phyloP scores from a whole-genome alignment of 2,888 invertebrate genomes.

The Phortica magna region DNA sequence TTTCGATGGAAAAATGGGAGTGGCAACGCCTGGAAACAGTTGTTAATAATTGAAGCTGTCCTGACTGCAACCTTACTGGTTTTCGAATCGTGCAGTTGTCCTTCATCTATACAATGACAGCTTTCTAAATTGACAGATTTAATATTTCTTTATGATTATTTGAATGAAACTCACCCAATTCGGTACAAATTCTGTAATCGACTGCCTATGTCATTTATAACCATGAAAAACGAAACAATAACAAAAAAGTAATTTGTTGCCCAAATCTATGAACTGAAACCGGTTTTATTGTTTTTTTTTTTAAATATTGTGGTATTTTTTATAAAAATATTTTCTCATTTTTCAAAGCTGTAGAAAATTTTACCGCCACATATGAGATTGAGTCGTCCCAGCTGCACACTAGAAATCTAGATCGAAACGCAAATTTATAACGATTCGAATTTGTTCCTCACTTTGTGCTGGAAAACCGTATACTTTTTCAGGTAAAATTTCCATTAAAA shows the following conservation, averaged over 20 bases:
- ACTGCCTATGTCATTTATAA: not conserved
- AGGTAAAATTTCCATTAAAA: slow-evolving; percentile 29
- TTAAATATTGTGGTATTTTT: slow-evolving; percentile 22
- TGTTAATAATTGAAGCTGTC: too few relatives aligned
- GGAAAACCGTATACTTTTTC: slow-evolving; percentile 1
- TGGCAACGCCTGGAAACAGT: too few relatives aligned
- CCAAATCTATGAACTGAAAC: not conserved
- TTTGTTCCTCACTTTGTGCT: not conserved
- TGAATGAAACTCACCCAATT: too few relatives aligned
- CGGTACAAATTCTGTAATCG: too few relatives aligned
- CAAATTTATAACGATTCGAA: slow-evolving; percentile 10
- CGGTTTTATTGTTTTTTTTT: slow-evolving; percentile 19
- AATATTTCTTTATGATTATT: too few relatives aligned
- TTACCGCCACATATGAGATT: slow-evolving; percentile 18
- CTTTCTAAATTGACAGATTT: too few relatives aligned
- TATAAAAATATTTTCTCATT: slow-evolving; percentile 28
- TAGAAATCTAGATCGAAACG: slow-evolving; percentile 9
- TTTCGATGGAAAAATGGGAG: too few relatives aligned
- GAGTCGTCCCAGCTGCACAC: slow-evolving; percentile 21
- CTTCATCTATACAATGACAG: too few relatives aligned
- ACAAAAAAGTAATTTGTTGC: not conserved
- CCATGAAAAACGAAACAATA: not conserved
- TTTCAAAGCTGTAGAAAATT: slow-evolving; percentile 6
- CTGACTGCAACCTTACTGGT: too few relatives aligned
- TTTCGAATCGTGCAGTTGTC: too few relatives aligned